Evolutionary conservation across 1,140 invertebrate genomes (phyloP).

Genomic region (Stenopsyche tienmushanensis): DNA sequence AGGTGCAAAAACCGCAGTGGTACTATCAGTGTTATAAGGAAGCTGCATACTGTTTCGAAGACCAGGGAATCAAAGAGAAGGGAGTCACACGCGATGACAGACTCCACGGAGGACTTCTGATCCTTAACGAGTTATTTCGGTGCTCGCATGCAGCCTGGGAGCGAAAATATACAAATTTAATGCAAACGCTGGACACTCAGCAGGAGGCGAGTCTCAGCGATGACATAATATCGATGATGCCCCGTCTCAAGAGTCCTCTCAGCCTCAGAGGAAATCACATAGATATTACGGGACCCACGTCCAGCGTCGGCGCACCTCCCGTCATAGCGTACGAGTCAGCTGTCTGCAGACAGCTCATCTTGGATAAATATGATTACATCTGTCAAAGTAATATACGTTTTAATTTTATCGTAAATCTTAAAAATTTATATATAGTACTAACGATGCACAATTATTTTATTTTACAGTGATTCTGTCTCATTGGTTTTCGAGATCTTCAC

Average conservation of each 20-base stretch:
- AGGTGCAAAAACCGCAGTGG: conserved; percentile 87
- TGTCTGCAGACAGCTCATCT: conserved; percentile 81
- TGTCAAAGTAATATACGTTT: conserved; percentile 57
- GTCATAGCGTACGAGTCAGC: conserved; percentile 76
- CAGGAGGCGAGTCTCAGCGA: conserved; percentile 55
- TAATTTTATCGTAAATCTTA: conserved; percentile 3
- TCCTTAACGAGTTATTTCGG: conserved; percentile 91
- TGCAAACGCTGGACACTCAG: conserved; percentile 53
- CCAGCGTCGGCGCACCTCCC: conserved; percentile 51
- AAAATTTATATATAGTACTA: not conserved
- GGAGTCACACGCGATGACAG: conserved; percentile 85
- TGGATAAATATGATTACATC: conserved; percentile 82
- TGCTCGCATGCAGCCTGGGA: conserved; percentile 92
- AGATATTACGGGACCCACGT: conserved; percentile 53
- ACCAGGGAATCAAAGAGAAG: conserved; percentile 68
- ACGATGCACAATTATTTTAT: conserved; percentile 38
- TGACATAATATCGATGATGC: conserved; percentile 62
- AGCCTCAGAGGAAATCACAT: conserved; percentile 58
- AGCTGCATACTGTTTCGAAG: conserved; percentile 77
- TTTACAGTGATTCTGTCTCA: conserved; percentile 74
- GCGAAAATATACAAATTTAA: conserved; percentile 73
- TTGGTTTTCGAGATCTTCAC: conserved; percentile 67
- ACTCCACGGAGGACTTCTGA: conserved; percentile 89
- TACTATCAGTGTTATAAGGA: conserved; percentile 92
- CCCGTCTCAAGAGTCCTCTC: conserved; percentile 59